Conservation (phyloP, 35 echinoderm and acorn worm genomes). For the Heliocidaris erythrogramma region DNA sequence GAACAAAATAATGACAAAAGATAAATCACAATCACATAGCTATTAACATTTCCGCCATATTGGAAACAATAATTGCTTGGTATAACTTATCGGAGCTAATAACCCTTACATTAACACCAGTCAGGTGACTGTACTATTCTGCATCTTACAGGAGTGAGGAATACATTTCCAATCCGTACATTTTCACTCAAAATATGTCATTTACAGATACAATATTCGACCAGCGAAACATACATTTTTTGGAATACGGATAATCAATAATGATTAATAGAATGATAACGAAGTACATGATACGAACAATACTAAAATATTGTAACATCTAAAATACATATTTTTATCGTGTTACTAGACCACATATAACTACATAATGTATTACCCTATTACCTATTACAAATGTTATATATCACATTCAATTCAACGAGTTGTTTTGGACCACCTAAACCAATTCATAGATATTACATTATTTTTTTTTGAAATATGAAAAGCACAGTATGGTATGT, state of each 20-base stretch:
- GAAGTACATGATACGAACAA: neutral
- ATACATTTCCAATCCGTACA: neutral
- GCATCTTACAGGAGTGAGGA: neutral
- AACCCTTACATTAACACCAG: neutral
- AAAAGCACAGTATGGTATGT: too few relatives aligned
- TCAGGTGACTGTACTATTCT: neutral
- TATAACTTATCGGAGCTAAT: neutral
- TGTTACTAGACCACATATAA: too few relatives aligned
- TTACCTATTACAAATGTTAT: too few relatives aligned
- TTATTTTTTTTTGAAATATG: too few relatives aligned
- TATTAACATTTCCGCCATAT: neutral
- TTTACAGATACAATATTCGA: neutral
- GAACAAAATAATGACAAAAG: too few relatives aligned
- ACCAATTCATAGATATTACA: too few relatives aligned
- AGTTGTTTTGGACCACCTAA: too few relatives aligned
- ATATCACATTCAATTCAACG: too few relatives aligned
- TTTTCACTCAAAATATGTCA: neutral
- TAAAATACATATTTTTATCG: neutral
- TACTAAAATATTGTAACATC: neutral
- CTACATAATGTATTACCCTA: too few relatives aligned
- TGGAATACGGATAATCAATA: neutral
- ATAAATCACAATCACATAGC: too few relatives aligned
- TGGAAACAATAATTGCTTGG: neutral
- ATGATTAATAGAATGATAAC: neutral
- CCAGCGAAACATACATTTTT: neutral